Percentiles rank a stretch among this genome's conserved stretches.
Conservation (phyloP, 2,888 invertebrate genomes). For the Drosophila meridiana region DNA sequence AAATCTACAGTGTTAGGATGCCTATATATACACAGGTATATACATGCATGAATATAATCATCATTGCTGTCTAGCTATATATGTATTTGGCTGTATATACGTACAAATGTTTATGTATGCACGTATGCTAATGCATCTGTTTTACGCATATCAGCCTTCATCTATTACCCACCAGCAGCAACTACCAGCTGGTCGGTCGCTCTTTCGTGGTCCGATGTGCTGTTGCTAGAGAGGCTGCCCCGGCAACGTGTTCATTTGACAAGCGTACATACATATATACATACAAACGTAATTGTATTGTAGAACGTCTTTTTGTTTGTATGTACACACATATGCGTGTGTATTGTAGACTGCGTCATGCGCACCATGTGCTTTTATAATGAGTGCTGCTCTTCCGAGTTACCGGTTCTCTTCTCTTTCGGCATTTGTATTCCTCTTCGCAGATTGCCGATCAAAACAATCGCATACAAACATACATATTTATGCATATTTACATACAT, state of each 20-base stretch:
- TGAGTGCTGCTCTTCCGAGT: conserved; percentile 22
- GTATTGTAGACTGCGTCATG: conserved; percentile 65
- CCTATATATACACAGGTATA: no score
- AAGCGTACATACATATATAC: neutral
- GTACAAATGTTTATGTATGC: neutral
- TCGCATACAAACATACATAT: neutral
- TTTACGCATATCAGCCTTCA: conserved; percentile 14
- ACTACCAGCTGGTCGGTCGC: conserved; percentile 44
- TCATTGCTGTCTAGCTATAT: neutral
- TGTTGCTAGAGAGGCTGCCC: conserved; percentile 29
- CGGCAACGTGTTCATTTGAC: conserved; percentile 46
- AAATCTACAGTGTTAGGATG: conserved; percentile 2
- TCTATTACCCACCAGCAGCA: neutral
- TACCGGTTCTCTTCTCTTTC: conserved; percentile 47
- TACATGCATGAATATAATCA: neutral
- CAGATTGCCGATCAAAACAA: conserved; percentile 66
- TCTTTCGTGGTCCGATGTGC: conserved; percentile 10
- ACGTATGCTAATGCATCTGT: conserved; percentile 1
- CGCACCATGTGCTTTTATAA: conserved; percentile 82
- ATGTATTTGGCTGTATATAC: neutral
- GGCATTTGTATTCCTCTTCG: conserved; percentile 15
- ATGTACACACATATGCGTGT: neutral
- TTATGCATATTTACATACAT: neutral
- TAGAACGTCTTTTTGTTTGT: neutral
- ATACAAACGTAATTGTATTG: neutral